Evolutionary conservation across 1,140 invertebrate genomes (phyloP), one percentile per base, ranked within the genome.

Genomic region (Vanessa tameamea): DNA sequence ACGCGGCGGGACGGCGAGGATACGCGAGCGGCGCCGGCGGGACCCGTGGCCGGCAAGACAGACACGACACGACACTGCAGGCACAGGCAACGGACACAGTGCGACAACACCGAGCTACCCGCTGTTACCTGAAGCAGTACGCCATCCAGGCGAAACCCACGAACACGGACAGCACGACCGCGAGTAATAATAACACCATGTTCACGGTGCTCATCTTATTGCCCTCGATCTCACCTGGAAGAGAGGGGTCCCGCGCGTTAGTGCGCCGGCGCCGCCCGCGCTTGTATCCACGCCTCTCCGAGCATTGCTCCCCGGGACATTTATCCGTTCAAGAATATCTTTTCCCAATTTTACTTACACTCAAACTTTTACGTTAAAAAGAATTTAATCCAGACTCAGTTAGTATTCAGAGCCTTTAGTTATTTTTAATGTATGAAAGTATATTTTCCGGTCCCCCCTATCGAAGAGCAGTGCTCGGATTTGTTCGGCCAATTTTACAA

Each of bases 81-180:
- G 84, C 82, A 84, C 83, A 82, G 84, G 85, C 83, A 80, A 86
- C 79, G 84, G 72, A 61, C 76, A 85, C 82, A 86, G 84, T 85
- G 84, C 87, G 76, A 92, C 89, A 90, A 90, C 88, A 91, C 87
- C 85, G 82, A 90, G 86, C 84, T 91, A 89, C 89, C 87, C 86
- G 81, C 76, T 76, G 89, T 90, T 97, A 98, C 97, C 98, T 98
- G 97, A 98, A 98, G 95, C 97, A 98, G 95, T 97, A 96, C 90
- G 97, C 97, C 95, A 97, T 95, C 94, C 97, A 95, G 92, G 97
- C 97, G 95, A 98, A 98, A 95, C 96, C 96, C 95, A 98, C 95
- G 96, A 98, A 98, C 95, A 98, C 97, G 90, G 95, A 95, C 88
- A 97, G 98, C 90, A 98, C 97, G 90, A 98, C 97, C 90, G 96